phyloP scores from a whole-genome alignment of 2,797 vertebrate species.

The Propithecus perrieri region DNA sequence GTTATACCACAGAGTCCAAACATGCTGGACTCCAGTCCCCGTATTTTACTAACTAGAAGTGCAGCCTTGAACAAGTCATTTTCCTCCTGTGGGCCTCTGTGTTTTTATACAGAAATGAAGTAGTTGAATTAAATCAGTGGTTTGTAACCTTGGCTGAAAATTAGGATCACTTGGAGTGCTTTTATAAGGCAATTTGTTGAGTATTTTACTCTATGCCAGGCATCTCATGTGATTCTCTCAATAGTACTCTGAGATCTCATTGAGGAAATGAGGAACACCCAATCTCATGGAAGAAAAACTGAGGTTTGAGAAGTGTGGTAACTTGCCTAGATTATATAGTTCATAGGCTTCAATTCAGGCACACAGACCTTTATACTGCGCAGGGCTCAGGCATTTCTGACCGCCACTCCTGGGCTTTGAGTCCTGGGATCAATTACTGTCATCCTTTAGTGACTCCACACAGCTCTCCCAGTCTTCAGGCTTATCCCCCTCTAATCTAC shows the following conservation, averaged over 20 bases:
- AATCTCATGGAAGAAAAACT: background rate
- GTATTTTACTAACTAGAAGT: background rate
- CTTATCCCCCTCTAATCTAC: background rate
- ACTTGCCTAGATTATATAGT: background rate
- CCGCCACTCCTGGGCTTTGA: background rate
- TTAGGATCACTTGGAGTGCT: constrained; percentile 3
- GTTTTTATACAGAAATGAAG: constrained; percentile 33
- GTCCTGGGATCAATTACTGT: background rate
- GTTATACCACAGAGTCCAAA: background rate
- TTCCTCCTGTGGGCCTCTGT: background rate
- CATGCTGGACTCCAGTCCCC: background rate
- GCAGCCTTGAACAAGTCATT: constrained; percentile 4
- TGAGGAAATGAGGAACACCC: background rate
- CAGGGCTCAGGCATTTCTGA: background rate
- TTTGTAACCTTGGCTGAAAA: constrained; percentile 26
- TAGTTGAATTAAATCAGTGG: background rate
- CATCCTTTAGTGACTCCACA: background rate
- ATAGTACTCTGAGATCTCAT: background rate
- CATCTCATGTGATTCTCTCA: constrained; percentile 15
- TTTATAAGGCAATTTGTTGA: constrained; percentile 35
- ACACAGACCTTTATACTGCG: background rate
- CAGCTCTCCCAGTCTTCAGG: background rate
- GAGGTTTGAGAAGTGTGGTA: constrained; percentile 9
- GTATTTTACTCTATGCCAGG: background rate
- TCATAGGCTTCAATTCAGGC: background rate